Conservation (phyloP, 2,113 vertebrate species). For the Anolis sagrei region DNA sequence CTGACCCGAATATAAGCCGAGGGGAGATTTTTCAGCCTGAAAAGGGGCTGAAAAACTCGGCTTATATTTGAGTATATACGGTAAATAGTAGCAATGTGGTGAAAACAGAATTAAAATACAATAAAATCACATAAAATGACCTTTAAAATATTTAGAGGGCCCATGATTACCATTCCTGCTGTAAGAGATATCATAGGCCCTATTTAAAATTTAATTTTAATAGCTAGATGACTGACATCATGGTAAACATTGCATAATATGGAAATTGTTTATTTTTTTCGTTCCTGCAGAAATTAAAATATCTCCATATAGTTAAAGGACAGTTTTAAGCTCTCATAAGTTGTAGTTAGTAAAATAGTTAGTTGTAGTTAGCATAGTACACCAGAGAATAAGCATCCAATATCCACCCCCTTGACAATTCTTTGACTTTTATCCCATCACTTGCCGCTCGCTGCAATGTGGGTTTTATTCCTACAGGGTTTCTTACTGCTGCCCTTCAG, state of each 20-base stretch:
- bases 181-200: neutral
- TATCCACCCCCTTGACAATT: neutral
- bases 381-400: neutral
- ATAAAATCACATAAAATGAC: too few relatives aligned
- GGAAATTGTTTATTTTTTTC: neutral
- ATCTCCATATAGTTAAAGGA: neutral
- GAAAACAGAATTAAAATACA: too few relatives aligned
- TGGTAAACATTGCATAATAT: neutral
- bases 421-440: neutral
- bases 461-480: slow-evolving; percentile 57
- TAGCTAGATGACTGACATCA: neutral
- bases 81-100: too few relatives aligned
- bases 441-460: neutral
- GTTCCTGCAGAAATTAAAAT: neutral
- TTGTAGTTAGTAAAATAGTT: neutral
- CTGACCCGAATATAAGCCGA: too few relatives aligned
- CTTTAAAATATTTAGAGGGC: too few relatives aligned
- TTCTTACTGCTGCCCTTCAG: slow-evolving; percentile 70
- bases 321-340: neutral
- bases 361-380: neutral
- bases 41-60: too few relatives aligned
- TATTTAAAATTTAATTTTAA: neutral
- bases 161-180: neutral
- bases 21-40: too few relatives aligned
- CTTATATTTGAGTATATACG: too few relatives aligned